Percentiles rank a stretch among this genome's conserved stretches.
These are phyloP conservation scores for Ellobius talpinus DNA, from an alignment of 2,113 vertebrate species.

Conservation along the genomic window DNA sequence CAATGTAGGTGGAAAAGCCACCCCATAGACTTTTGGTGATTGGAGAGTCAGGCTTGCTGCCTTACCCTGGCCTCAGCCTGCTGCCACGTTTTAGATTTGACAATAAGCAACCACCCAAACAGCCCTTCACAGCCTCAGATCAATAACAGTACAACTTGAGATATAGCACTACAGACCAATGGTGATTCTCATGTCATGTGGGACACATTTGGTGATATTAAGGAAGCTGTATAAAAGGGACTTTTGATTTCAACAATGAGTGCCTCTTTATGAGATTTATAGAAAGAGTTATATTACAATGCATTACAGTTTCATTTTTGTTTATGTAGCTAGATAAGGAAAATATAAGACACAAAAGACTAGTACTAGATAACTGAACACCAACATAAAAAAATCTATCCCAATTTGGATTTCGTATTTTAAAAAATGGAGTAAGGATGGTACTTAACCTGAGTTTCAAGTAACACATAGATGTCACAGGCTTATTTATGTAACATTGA, in stretches of 20 bases:
- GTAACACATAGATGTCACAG: background rate
- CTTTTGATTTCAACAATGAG: background rate
- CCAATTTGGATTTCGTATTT: background rate
- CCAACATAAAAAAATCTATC: background rate
- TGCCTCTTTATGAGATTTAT: background rate
- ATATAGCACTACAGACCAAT: background rate
- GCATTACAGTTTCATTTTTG: slow-evolving; percentile 18
- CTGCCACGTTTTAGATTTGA: slow-evolving; percentile 2
- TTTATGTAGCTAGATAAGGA: background rate
- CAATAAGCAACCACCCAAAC: background rate
- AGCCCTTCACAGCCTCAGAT: background rate
- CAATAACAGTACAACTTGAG: background rate
- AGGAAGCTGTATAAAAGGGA: background rate
- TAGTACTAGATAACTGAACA: background rate
- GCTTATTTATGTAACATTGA: slow-evolving; percentile 38
- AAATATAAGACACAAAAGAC: slow-evolving; percentile 5
- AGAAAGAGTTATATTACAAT: background rate
- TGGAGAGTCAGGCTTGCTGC: background rate
- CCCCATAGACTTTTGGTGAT: background rate
- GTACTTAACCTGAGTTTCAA: slow-evolving; percentile 15
- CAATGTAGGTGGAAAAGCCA: background rate
- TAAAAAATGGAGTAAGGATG: background rate
- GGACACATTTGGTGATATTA: background rate
- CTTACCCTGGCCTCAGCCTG: background rate
- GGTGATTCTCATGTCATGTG: background rate